Base-by-base conservation (phyloP, 2,888 invertebrate species). In the Coremacera marginata region DNA sequence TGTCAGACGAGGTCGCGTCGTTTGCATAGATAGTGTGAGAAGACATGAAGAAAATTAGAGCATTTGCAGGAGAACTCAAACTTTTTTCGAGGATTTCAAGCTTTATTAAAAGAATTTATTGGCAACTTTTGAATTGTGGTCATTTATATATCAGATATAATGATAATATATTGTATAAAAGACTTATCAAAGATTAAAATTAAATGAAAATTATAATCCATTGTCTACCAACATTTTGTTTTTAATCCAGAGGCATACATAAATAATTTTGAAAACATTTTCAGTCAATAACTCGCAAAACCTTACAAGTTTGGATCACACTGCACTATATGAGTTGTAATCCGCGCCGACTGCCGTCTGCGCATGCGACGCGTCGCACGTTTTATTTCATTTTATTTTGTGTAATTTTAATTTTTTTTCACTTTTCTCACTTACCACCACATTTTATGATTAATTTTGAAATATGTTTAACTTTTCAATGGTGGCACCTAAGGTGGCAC, bases 281-380 rank as follows among this genome's bases (percentile, higher is more conserved):
- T 37, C 5, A 37, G n/a, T n/a, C 37, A 31, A 31, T 31, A 31
- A 31, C 3, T 31, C 3, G 5, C 5, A 4, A 31, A 4, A 31
- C 5, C 5, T 31, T 31, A 31, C 37, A 37, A 44, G 44, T 44
- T 44, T 11, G 44, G 44, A 2, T 44, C 14, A 11, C 44, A 11
- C 71, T 19, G 71, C n/a, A 25, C 51, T 16, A 14, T 51, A 25
- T 19, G 14, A 19, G 1, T 57, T 37, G 52, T 74, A 52, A 52
- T 63, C 65, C 51, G n/a, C 27, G 27, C 27, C 77, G 79, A 80
- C 57, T 81, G 77, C 79, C 80, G 74, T 80, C 79, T 78, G 80
- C 79, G 78, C 81, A 74, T 81, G 78, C 57, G 78, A 70, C 49
- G 73, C 72, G 51, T 25, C 27, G 60, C 9, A 31, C 19, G 16